Percentiles rank a stretch among this genome's conserved stretches.
phyloP scores from a whole-genome alignment of 2,888 invertebrate species.

The Corbicula japonica region DNA sequence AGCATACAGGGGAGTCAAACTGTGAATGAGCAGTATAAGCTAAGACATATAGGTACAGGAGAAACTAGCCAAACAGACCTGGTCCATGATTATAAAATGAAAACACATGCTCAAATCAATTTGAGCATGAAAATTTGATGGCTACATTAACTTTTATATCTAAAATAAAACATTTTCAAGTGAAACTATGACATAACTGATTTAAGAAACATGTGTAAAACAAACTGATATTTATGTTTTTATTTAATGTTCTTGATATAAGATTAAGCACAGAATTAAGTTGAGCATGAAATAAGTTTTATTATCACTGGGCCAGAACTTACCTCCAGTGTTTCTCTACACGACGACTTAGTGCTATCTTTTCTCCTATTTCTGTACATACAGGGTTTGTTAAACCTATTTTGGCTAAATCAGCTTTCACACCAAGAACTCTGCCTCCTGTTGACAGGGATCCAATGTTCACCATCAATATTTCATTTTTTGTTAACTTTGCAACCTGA shows the following conservation, averaged over 20 bases:
- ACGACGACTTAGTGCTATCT: slow-evolving; percentile 99
- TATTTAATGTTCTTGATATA: no score
- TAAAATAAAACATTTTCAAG: not conserved
- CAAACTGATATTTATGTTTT: not conserved
- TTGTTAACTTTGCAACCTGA: slow-evolving; percentile 95
- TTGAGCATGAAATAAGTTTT: no score
- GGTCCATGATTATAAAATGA: no score
- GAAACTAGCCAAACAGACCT: no score
- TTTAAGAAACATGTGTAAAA: not conserved
- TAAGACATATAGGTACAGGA: no score
- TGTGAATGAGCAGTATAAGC: no score
- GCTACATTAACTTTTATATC: not conserved
- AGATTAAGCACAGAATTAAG: no score
- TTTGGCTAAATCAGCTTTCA: slow-evolving; percentile 98
- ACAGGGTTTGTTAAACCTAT: slow-evolving; percentile 98
- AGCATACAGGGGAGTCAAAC: no score
- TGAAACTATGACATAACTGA: not conserved
- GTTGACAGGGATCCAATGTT: slow-evolving; percentile 99
- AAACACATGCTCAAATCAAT: no score
- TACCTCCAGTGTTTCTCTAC: slow-evolving; percentile 99
- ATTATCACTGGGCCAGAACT: no score
- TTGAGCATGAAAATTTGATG: no score
- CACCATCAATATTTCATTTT: slow-evolving; percentile 96
- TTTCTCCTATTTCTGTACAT: slow-evolving; percentile 99
- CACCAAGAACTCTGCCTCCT: slow-evolving; percentile 97